Percentiles rank a stretch among this genome's conserved stretches.
Conservation (phyloP, 2,888 invertebrate genomes). For the Herminia tarsipennalis region DNA sequence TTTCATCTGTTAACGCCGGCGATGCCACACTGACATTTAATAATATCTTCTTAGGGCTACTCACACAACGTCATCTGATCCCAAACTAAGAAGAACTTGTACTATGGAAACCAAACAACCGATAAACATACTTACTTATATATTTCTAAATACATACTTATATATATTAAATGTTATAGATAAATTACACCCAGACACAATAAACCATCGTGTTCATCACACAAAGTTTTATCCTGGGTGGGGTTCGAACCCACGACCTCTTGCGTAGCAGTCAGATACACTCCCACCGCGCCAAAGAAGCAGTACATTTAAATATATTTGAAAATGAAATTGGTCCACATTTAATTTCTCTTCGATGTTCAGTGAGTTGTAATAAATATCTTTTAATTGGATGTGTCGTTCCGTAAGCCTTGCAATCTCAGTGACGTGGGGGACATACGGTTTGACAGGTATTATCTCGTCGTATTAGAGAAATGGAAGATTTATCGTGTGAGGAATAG, state of each 20-base stretch:
- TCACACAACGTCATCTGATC: too few relatives aligned
- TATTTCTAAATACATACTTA: too few relatives aligned
- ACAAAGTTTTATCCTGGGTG: background rate
- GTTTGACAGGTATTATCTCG: slow-evolving; percentile 31
- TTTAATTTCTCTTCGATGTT: slow-evolving; percentile 43
- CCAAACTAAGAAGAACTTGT: too few relatives aligned
- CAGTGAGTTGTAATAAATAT: slow-evolving; percentile 66
- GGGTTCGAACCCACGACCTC: background rate
- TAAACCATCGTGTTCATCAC: too few relatives aligned
- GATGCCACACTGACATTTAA: too few relatives aligned
- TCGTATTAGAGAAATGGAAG: slow-evolving; percentile 17
- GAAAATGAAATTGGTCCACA: slow-evolving; percentile 8
- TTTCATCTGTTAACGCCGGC: too few relatives aligned
- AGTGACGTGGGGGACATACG: slow-evolving; percentile 39
- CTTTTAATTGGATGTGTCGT: slow-evolving; percentile 66
- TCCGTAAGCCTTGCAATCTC: slow-evolving; percentile 50
- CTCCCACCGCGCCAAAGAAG: slow-evolving; percentile 10
- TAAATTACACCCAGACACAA: too few relatives aligned
- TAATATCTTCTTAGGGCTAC: too few relatives aligned
- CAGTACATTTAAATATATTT: slow-evolving; percentile 16
- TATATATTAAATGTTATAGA: too few relatives aligned
- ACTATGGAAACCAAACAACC: too few relatives aligned
- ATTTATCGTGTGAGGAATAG: slow-evolving; percentile 14
- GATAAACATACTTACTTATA: too few relatives aligned
- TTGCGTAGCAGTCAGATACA: background rate